Conservation (phyloP, 2,888 invertebrate genomes). For the Charanyca ferruginea region DNA sequence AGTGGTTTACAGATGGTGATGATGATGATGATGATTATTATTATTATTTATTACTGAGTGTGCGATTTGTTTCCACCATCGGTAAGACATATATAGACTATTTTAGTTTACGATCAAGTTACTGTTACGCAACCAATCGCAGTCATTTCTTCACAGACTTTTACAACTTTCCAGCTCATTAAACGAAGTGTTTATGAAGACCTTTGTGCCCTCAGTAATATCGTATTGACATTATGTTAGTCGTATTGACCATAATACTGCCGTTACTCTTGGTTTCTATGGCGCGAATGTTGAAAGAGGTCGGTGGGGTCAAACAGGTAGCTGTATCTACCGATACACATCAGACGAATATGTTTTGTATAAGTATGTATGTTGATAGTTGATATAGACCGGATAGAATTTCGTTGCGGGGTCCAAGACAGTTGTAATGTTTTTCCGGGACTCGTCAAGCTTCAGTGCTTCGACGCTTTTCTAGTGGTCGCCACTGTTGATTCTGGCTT, state of each 20-base stretch:
- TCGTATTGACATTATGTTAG: slow-evolving; percentile 48
- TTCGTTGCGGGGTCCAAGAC: too few species aligned
- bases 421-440: too few species aligned
- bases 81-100: too few species aligned
- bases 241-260: slow-evolving; percentile 41
- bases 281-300: slow-evolving; percentile 27
- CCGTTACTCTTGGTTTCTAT: slow-evolving; percentile 38
- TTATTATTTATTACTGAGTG: too few species aligned
- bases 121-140: neutral
- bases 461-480: too few species aligned
- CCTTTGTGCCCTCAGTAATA: slow-evolving; percentile 47
- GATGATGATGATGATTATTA: too few species aligned
- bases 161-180: slow-evolving; percentile 46
- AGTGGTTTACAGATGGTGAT: too few species aligned
- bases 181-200: slow-evolving; percentile 42
- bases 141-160: neutral
- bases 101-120: neutral
- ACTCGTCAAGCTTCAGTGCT: too few species aligned
- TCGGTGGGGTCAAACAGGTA: slow-evolving; percentile 39
- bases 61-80: too few species aligned
- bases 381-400: too few species aligned
- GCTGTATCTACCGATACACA: slow-evolving; percentile 17
- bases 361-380: slow-evolving; percentile 6
- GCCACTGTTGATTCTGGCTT: too few species aligned
- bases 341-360: slow-evolving; percentile 14